Conservation (phyloP, 2,888 invertebrate species). For the Mimas tiliae region DNA sequence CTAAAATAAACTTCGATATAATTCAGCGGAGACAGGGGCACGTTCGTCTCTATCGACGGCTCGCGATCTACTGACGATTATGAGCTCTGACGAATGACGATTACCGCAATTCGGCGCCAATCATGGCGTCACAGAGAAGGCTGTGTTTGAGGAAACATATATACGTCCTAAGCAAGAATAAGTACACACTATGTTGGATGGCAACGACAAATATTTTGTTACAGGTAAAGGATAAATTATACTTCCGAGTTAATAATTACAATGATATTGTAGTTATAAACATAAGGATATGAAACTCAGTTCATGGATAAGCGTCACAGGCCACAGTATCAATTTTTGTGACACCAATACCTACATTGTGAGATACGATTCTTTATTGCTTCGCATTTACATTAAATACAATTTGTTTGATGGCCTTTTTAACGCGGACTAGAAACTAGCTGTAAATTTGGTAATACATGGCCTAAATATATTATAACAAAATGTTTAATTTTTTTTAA, state of each 20-base stretch:
- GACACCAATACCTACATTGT: background rate
- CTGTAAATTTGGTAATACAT: too few species aligned
- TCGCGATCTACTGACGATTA: slow-evolving; percentile 11
- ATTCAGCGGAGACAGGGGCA: background rate
- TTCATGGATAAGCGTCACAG: background rate
- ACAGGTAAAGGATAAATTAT: background rate
- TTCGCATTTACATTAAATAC: too few species aligned
- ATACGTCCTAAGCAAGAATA: background rate
- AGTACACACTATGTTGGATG: background rate
- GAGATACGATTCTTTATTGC: too few species aligned
- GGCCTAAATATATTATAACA: too few species aligned
- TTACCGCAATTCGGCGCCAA: background rate
- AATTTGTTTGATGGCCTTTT: too few species aligned
- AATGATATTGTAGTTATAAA: background rate
- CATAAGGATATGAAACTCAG: background rate
- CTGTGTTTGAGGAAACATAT: slow-evolving; percentile 7
- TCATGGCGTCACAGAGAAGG: slow-evolving; percentile 7
- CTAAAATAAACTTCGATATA: background rate
- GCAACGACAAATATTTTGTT: background rate
- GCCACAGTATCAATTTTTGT: background rate
- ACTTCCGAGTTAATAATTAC: background rate
- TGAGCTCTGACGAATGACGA: slow-evolving; percentile 13
- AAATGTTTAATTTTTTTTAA: too few species aligned
- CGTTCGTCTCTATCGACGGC: slow-evolving; percentile 6
- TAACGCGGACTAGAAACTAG: too few species aligned